Base-by-base conservation (phyloP, 2,113 vertebrate genomes). In the Parotia lawesii region DNA sequence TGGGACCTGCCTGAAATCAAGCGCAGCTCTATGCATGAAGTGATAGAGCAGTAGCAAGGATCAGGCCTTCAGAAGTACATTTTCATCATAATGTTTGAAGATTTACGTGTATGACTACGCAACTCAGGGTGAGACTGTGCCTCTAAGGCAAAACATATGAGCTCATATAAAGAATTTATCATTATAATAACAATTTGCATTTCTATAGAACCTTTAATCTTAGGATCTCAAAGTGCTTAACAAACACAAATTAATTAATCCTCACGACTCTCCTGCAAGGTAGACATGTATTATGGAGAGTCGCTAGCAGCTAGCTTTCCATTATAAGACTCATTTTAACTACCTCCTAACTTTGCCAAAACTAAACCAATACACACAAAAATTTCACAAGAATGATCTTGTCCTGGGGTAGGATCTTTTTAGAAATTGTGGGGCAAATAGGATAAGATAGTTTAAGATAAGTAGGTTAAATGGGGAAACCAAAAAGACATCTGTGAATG, bases 171-270 rank as follows among this genome's bases (percentile, higher is more conserved):
- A 72, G 81, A 83, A 95, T 87, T 95, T 95, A 94, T 94, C 93
- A 86, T 96, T 93, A 78, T 91, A 96, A 94, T 96, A 92, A 92
- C 85, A 94, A 96, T 96, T 96, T 96, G 93, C 89, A 96, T 97
- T 94, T 97, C 90, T 95, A 93, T 77, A 80, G 75, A 69, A 78
- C 47, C 95, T 97, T 97, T 96, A 96, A 97, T 97, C 95, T 96
- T 83, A 48, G 83, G 79, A 94, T 92, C 90, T 69, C 67, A 93
- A 92, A 97, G 93, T 94, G 77, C 89, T 92, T 94, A 83, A 85
- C 61, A 69, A 51, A 58, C 47, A 61, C 67, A 93, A 95, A 96
- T 97, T 96, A 90, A 97, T 96, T 96, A 96, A 96, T 96, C 87
- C 87, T 87, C 87, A 88, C 92, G 93, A 94, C 91, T 94, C 73